phyloP scores from a whole-genome alignment of 2,888 invertebrate genomes.

The Sceliomorpha sp. region DNA sequence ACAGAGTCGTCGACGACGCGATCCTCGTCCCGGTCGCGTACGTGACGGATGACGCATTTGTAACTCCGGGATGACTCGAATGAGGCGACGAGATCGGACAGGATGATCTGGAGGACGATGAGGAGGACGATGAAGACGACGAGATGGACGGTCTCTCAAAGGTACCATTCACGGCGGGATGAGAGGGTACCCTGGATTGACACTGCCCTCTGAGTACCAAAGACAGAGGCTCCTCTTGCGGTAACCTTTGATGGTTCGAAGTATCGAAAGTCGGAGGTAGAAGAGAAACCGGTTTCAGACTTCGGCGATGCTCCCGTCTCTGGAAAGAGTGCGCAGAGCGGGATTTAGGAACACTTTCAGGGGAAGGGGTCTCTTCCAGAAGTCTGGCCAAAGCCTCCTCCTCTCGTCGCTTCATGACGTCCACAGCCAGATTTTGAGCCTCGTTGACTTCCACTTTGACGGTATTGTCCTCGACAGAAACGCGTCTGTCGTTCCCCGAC shows the following conservation, averaged over 20 bases:
- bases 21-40: conserved; percentile 1
- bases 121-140: conserved; percentile 52
- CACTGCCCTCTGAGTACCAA: conserved; percentile 81
- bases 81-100: conserved; percentile 61
- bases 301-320: conserved; percentile 60
- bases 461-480: neutral
- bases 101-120: conserved; percentile 49
- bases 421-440: conserved; percentile 24
- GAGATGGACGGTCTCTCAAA: conserved; percentile 62
- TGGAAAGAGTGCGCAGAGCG: conserved; percentile 43
- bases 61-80: conserved; percentile 63
- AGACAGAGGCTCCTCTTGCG: conserved; percentile 83
- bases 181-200: conserved; percentile 82
- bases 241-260: conserved; percentile 57
- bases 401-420: conserved; percentile 38
- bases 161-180: conserved; percentile 80
- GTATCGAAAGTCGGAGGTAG: conserved; percentile 57
- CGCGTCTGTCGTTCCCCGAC: conserved; percentile 40
- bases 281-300: conserved; percentile 62
- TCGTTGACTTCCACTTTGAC: conserved; percentile 35
- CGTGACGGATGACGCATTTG: conserved; percentile 41
- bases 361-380: conserved; percentile 35
- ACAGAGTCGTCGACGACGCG: conserved; percentile 41
- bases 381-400: conserved; percentile 64
- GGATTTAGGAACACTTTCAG: conserved; percentile 32